Percentiles rank a stretch among this genome's conserved stretches.
phyloP scores from a whole-genome alignment of 2,888 invertebrate species.

The Thymelicus lineola region DNA sequence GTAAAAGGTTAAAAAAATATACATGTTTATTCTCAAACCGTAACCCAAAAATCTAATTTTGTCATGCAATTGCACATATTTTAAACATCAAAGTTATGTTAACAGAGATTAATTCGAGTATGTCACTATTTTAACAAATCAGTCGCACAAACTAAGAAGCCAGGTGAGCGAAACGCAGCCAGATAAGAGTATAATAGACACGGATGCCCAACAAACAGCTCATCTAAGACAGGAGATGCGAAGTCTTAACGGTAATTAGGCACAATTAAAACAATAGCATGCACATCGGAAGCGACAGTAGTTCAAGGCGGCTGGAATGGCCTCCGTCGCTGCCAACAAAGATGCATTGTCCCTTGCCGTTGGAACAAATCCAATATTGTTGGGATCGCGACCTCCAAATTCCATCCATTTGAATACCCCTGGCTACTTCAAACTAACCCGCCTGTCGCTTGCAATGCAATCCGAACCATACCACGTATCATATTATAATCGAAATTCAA shows the following conservation, averaged over 20 bases:
- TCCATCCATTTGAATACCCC: constrained; percentile 73
- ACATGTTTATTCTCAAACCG: no score
- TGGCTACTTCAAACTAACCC: constrained; percentile 25
- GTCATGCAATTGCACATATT: no score
- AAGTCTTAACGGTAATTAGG: constrained; percentile 47
- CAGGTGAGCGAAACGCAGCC: constrained; percentile 4
- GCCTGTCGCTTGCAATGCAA: background rate
- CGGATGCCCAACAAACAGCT: constrained; percentile 14
- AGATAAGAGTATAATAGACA: constrained; percentile 13
- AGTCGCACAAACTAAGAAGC: background rate
- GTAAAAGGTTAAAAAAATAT: no score
- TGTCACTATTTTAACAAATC: no score
- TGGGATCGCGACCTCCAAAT: constrained; percentile 79
- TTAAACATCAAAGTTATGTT: no score
- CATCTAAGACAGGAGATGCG: constrained; percentile 33
- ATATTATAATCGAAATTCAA: background rate
- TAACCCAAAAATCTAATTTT: no score
- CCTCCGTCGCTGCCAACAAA: constrained; percentile 73
- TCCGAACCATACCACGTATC: background rate
- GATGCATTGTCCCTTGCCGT: constrained; percentile 78
- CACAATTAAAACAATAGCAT: constrained; percentile 50
- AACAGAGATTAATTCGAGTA: no score
- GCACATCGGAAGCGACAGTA: constrained; percentile 59
- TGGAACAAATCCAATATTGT: constrained; percentile 84
- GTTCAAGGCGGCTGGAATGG: constrained; percentile 53